Base-by-base conservation (phyloP, 1,140 invertebrate species). In the Himalopsyche phryganea region DNA sequence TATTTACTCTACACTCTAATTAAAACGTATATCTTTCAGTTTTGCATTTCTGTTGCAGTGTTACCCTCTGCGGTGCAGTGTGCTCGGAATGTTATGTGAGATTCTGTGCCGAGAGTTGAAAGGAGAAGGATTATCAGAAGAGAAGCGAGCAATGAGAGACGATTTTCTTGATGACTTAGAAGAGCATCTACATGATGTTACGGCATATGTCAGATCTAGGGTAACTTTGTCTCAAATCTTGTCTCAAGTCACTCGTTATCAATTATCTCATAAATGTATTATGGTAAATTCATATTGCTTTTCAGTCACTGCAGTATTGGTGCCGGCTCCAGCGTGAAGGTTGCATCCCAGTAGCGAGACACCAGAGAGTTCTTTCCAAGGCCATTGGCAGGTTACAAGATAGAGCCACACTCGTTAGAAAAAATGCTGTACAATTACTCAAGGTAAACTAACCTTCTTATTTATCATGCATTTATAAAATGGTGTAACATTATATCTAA, bases 131-230 rank as follows among this genome's bases (percentile, higher is more conserved):
- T 72, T 92, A 7, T 76, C 81, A 23, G 79, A 85, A n/a, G 85
- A 86, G 58, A 74, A 82, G 41, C 82, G 82, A 63, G 72, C 80
- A 19, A 76, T 80, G 40, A 78, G 90, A 1, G 84, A 91, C 66
- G 81, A 87, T 63, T 86, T 90, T 55, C 75, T 93, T 1, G 83
- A 89, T 53, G 77, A 81, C 61, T 71, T 94, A 2, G 78, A 89
- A 67, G 85, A 90, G n/a, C 92, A 94, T 69, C 82, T 94, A 41
- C 82, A 88, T 61, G 93, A 96, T 71, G 66, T 82, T 1, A 86
- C 92, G 66, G 87, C 91, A 2, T 92, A 90, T 68, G 91, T 94
- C 1, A 78, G 93, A 50, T 86, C 88, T 40, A 90, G 87, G 74
- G 83, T 80, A 64, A 55, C 41, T 60, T 11, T 10, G 15, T 48